Base-by-base conservation (phyloP, 2,888 invertebrate species). In the Stenurella melanura region DNA sequence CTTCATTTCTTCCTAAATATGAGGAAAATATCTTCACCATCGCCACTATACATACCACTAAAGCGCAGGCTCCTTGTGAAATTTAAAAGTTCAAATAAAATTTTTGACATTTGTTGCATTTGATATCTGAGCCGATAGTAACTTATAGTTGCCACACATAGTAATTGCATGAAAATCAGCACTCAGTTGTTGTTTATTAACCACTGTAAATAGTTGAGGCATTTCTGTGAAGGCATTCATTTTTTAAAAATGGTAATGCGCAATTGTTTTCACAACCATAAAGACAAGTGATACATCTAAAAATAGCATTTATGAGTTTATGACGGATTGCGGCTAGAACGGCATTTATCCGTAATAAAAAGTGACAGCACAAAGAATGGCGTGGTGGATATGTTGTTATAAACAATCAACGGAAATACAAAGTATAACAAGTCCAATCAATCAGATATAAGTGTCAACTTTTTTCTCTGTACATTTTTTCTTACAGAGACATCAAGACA, bases 371-470 rank as follows among this genome's bases (percentile, higher is more conserved):
- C 76, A 71, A 78, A 74, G 74, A 74, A 75, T 74, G 73, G 78
- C 69, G 78, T 75, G 81, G 78, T 77, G 80, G 78, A 81, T 80
- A 81, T 80, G 80, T n/a, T 42, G 61, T 80, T 82, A 82, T 81
- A 82, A 84, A 84, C 83, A 85, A 83, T 85, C 79, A 81, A 76
- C 80, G 80, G 80, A 82, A 80, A 83, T 79, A 80, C 78, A 79
- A 30, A 56, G 19, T 76, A 78, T 76, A 83, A 81, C 80, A 78
- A 80, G 82, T 79, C 78, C 83, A 83, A 85, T 85, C 85, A 85
- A 85, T 85, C 85, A 84, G 81, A 80, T 79, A 79, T 78, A 80
- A 80, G 76, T 80, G 78, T 79, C 81, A 75, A 75, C 75, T 82
- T 81, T 83, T n/a, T 80, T 81, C 72, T 76, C 72, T 30, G 57